Percentiles rank a stretch among this genome's conserved stretches.
phyloP scores from a whole-genome alignment of 2,888 invertebrate species.

The Odontocolon sp. region DNA sequence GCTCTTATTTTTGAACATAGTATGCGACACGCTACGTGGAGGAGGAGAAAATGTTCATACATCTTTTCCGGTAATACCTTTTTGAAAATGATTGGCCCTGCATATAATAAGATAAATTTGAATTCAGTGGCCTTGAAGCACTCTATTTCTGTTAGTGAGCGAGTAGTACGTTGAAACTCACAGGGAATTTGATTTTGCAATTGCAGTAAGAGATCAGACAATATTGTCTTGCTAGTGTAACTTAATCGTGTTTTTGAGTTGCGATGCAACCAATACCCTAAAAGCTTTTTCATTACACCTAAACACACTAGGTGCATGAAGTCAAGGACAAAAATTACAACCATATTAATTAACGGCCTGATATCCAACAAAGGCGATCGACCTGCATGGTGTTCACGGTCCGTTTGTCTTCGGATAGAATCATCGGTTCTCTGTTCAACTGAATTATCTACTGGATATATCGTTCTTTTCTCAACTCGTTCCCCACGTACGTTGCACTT shows the following conservation, averaged over 20 bases:
- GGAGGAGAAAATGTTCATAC: constrained; percentile 42
- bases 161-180: constrained; percentile 51
- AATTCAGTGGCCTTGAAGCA: constrained; percentile 44
- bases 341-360: constrained; percentile 54
- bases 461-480: constrained; percentile 18
- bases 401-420: constrained; percentile 52
- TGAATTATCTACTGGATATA: constrained; percentile 22
- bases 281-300: constrained; percentile 59
- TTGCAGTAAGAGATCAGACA: constrained; percentile 27
- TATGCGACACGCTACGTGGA: constrained; percentile 36
- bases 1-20: constrained; percentile 30
- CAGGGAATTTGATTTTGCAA: constrained; percentile 34
- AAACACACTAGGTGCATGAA: constrained; percentile 60
- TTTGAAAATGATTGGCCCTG: constrained; percentile 42
- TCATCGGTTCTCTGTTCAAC: constrained; percentile 26
- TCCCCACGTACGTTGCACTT: constrained; percentile 53
- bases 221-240: neutral
- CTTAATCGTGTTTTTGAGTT: constrained; percentile 18
- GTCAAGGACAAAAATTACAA: constrained; percentile 54
- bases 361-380: constrained; percentile 55
- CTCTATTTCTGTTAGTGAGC: constrained; percentile 31
- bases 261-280: constrained; percentile 57
- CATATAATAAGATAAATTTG: constrained; percentile 47
- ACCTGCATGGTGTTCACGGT: constrained; percentile 56
- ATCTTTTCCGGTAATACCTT: neutral